Percentiles rank a stretch among this genome's conserved stretches.
These are phyloP conservation scores for Dryobates pubescens DNA, from an alignment of 2,797 vertebrate genomes.

Conservation along the genomic window DNA sequence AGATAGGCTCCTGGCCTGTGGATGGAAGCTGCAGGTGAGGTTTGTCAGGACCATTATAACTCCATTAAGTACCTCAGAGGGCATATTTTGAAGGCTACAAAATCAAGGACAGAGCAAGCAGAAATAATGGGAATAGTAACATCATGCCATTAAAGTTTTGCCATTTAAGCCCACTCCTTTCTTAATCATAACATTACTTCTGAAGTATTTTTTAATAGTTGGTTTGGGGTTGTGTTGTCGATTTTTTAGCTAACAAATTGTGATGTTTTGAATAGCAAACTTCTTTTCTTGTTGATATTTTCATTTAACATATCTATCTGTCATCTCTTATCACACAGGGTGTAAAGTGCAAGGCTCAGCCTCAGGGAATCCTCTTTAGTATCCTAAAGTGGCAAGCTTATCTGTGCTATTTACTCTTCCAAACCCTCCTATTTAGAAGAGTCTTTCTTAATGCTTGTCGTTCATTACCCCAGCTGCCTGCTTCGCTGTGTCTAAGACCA, in stretches of 20 bases:
- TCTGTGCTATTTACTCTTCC: neutral
- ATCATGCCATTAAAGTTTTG: neutral
- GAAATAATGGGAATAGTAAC: neutral
- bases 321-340: neutral
- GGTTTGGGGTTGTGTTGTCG: too few relatives aligned
- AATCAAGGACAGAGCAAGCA: neutral
- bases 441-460: neutral
- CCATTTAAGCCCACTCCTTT: neutral
- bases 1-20: neutral
- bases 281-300: neutral
- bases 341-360: neutral
- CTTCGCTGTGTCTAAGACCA: neutral
- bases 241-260: neutral
- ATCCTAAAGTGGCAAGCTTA: neutral
- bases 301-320: neutral
- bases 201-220: neutral
- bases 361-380: neutral
- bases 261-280: neutral
- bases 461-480: neutral
- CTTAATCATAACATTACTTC: rapidly evolving
- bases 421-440: neutral
- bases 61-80: neutral
- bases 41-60: neutral
- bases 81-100: neutral
- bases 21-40: neutral